Percentiles rank a stretch among this genome's conserved stretches.
Evolutionary conservation across 2,797 vertebrate genomes (phyloP).

Genomic region (Danio albolineatus): DNA sequence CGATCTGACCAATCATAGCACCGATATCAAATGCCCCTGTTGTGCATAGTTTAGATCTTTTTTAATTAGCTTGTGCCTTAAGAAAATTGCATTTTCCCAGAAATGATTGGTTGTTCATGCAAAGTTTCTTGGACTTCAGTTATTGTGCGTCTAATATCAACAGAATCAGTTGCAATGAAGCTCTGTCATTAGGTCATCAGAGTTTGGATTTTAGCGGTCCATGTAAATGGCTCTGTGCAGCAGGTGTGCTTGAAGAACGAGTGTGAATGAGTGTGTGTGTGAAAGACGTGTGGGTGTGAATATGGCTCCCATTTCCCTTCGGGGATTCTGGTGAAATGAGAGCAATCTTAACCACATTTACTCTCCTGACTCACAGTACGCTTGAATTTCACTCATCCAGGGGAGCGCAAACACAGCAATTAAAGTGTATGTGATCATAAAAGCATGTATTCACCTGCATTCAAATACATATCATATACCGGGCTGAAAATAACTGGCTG

Average conservation of each 20-base stretch:
- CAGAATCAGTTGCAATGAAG: background rate
- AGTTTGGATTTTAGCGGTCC: background rate
- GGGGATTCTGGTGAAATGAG: conserved; percentile 41
- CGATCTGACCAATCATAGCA: too few relatives aligned
- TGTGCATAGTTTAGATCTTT: too few relatives aligned
- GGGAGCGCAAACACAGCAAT: conserved; percentile 7
- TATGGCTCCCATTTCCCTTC: conserved; percentile 20
- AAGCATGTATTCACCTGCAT: conserved; percentile 9
- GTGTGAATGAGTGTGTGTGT: conserved; percentile 4
- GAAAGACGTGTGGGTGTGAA: conserved; percentile 35
- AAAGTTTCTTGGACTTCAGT: too few relatives aligned
- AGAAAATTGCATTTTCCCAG: too few relatives aligned
- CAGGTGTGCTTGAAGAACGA: background rate
- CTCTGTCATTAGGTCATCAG: background rate
- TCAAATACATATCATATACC: background rate
- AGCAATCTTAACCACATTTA: conserved; percentile 52
- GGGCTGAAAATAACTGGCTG: background rate
- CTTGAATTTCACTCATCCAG: conserved; percentile 35
- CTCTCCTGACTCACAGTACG: conserved; percentile 36
- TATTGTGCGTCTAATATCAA: too few relatives aligned
- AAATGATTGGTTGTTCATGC: too few relatives aligned
- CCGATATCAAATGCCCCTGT: too few relatives aligned
- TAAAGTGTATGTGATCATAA: background rate
- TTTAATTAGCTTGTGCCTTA: too few relatives aligned
- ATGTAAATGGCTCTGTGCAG: background rate